phyloP scores from a whole-genome alignment of 2,113 vertebrate genomes.

The Gorsachius goisagi region DNA sequence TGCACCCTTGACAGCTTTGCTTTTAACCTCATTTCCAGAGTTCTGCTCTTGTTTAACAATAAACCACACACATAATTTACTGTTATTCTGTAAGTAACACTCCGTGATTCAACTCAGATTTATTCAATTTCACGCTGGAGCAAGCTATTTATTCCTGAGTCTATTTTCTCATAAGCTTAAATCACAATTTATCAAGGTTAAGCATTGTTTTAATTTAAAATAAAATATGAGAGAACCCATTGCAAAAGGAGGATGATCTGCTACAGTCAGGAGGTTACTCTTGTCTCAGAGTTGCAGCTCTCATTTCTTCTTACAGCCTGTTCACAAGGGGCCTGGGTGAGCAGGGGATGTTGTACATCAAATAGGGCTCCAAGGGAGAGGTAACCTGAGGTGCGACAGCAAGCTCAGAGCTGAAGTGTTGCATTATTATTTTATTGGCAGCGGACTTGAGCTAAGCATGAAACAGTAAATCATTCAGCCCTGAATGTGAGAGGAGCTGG shows the following conservation, averaged over 20 bases:
- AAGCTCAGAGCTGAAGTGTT: not conserved
- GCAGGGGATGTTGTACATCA: not conserved
- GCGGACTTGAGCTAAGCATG: no score
- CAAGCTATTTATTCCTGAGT: constrained; percentile 2
- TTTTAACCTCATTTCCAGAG: constrained; percentile 52
- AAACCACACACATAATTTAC: constrained; percentile 22
- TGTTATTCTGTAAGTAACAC: constrained; percentile 31
- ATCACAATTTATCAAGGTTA: constrained; percentile 43
- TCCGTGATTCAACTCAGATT: constrained; percentile 15
- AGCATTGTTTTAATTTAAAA: constrained; percentile 52
- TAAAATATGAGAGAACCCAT: not conserved
- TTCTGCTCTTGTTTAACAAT: constrained; percentile 40
- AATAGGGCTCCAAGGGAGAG: not conserved
- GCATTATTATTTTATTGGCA: not conserved
- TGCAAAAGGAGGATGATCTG: not conserved
- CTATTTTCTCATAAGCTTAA: not conserved
- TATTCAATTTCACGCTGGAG: constrained; percentile 50
- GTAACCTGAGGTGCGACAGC: fast-evolving
- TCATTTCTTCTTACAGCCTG: fast-evolving
- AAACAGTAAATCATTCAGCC: not conserved
- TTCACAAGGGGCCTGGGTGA: not conserved
- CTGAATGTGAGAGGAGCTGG: not conserved
- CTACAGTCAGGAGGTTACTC: not conserved
- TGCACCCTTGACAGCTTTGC: constrained; percentile 15
- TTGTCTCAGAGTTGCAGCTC: fast-evolving